Base-by-base conservation (phyloP, 2,888 invertebrate genomes). In the Amblyjoppa proteus region DNA sequence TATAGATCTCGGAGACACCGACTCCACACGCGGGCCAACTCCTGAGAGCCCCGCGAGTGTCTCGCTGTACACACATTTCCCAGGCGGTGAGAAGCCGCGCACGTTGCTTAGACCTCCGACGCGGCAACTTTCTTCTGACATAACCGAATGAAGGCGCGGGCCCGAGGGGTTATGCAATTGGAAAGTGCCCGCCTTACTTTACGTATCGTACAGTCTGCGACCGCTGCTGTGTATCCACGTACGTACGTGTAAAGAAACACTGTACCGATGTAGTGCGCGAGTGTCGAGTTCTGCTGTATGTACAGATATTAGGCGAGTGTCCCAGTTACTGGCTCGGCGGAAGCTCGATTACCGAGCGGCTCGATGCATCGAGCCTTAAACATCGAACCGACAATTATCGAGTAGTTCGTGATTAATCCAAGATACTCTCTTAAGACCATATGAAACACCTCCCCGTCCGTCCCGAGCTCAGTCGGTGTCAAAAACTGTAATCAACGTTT, bases 151-250 rank as follows among this genome's bases (percentile, higher is more conserved):
- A 93, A 93, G 93, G 93, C 93, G 94, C 92, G 93, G 92, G 93
- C 90, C 85, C 87, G 90, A 88, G 84, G 45, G 84, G 91, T 94
- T 94, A 94, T 94, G 94, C 92, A 94, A 94, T 94, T 94, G 92
- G 94, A 94, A 94, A 94, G 94, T 94, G 93, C 93, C 93, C 93
- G 93, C 93, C 93, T 94, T 93, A 93, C 94, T 94, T 93, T 92
- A 92, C 92, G 92, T 91, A 91, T 91, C 90, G 89, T 89, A 85
- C 86, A 86, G 88, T 82, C 66, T 53, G 73, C 49, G 20, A 34
- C 64, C 11, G 53, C 41, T 31, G 51, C 75, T 28, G 74, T 38
- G 34, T 80, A 71, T 53, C 51, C 20, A 56, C n/a, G 31, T 53
- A 81, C 66, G 70, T 78, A 84, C 68, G 51, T 28, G 28, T 53